Evolutionary conservation across 1,140 invertebrate genomes (phyloP), one percentile per base, ranked within the genome.

Genomic region (Brachystomella parvula): DNA sequence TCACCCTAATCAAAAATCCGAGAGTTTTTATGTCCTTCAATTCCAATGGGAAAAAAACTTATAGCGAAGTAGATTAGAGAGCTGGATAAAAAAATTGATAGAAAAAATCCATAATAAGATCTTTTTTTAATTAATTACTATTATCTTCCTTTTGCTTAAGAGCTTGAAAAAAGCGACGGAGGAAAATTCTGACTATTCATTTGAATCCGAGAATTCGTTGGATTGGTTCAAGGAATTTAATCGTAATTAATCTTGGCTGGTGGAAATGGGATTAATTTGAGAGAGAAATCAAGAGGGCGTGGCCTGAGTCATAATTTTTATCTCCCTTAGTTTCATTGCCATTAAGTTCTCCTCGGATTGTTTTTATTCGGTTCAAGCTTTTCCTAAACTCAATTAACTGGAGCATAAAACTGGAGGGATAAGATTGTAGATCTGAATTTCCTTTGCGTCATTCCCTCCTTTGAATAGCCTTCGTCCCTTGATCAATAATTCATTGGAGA

Each of bases 21-120:
- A 19, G 21, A 24, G 9, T 44, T 44, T 44, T 44, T 44, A 12
- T 9, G 49, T n/a, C n/a, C n/a, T n/a, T n/a, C 12, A 53, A 53
- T 53, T 24, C 49, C 49, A 53, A 15, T 24, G 21, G 58, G 63
- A 61, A 64, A 62, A 69, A 65, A 63, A 65, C 35, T 58, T 58
- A 69, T 69, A 12, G n/a, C 39, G 39, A n/a, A 44, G 49, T n/a
- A n/a, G n/a, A n/a, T n/a, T n/a, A n/a, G n/a, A n/a, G n/a, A n/a
- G n/a, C n/a, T n/a, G n/a, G n/a, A n/a, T n/a, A n/a, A n/a, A n/a
- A n/a, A n/a, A n/a, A n/a, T n/a, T n/a, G n/a, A n/a, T n/a, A n/a
- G n/a, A n/a, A n/a, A n/a, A n/a, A n/a, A n/a, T n/a, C n/a, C n/a
- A n/a, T n/a, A n/a, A n/a, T n/a, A n/a, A n/a, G n/a, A n/a, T n/a